Conservation (phyloP, 2,888 invertebrate genomes). For the Sarcophaga caerulescens region DNA sequence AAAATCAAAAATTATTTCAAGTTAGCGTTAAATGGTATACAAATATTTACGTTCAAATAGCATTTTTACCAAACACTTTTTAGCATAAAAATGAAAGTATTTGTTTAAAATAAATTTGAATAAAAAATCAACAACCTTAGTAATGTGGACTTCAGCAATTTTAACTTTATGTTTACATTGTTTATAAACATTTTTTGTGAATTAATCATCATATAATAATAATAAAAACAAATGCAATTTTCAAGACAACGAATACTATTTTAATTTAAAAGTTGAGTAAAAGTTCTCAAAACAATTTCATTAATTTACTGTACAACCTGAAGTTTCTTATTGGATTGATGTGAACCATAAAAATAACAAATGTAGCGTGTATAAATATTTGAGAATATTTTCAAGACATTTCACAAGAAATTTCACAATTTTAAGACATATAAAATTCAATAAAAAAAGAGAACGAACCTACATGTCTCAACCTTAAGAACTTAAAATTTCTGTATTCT, state of each 20-base stretch:
- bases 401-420: no score
- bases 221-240: background rate
- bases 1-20: background rate
- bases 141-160: background rate
- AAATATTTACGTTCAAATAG: background rate
- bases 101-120: background rate
- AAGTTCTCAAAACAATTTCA: no score
- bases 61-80: background rate
- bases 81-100: constrained; percentile 4
- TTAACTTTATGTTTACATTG: background rate
- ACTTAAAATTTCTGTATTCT: background rate
- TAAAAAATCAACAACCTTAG: background rate
- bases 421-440: no score
- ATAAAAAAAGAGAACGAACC: no score
- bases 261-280: background rate
- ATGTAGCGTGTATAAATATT: no score
- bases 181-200: background rate
- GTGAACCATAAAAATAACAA: no score
- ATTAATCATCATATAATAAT: background rate
- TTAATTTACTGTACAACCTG: no score
- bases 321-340: no score
- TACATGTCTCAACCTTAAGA: no score
- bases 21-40: background rate
- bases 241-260: background rate
- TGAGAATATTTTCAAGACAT: no score